Percentiles rank a stretch among this genome's conserved stretches.
phyloP scores from a whole-genome alignment of 2,113 vertebrate genomes.

The Dolichotis patagonum region DNA sequence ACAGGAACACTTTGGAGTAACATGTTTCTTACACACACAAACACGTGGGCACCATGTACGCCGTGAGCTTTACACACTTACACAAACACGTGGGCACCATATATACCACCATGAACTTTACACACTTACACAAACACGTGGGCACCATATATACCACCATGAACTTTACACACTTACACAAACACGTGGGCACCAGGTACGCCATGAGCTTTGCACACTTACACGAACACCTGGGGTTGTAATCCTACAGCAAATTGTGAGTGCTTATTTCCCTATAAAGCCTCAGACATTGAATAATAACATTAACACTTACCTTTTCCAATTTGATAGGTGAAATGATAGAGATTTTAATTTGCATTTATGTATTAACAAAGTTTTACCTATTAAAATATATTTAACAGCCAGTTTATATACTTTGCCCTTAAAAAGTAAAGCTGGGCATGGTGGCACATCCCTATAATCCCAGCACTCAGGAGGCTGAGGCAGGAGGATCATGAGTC shows the following conservation, averaged over 20 bases:
- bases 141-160: no score
- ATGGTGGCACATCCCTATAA: background rate
- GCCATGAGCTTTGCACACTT: background rate
- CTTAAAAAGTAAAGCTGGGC: background rate
- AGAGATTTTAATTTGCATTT: background rate
- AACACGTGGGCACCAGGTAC: background rate
- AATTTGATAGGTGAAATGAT: background rate
- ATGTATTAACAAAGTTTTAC: background rate
- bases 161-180: background rate
- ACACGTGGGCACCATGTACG: no score
- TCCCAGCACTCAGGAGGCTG: background rate
- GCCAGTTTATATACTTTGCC: background rate
- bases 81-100: no score
- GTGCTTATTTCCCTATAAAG: background rate
- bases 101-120: no score
- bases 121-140: no score
- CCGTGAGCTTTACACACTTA: no score
- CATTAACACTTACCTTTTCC: background rate
- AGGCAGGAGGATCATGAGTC: background rate
- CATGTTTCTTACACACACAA: background rate
- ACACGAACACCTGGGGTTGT: background rate
- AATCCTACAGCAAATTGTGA: background rate
- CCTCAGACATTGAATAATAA: background rate
- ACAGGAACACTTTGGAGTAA: background rate
- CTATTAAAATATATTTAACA: background rate